Evolutionary conservation across 2,888 invertebrate species (phyloP), one percentile per base, ranked within the genome.

Genomic region (Criorhina ranunculi): DNA sequence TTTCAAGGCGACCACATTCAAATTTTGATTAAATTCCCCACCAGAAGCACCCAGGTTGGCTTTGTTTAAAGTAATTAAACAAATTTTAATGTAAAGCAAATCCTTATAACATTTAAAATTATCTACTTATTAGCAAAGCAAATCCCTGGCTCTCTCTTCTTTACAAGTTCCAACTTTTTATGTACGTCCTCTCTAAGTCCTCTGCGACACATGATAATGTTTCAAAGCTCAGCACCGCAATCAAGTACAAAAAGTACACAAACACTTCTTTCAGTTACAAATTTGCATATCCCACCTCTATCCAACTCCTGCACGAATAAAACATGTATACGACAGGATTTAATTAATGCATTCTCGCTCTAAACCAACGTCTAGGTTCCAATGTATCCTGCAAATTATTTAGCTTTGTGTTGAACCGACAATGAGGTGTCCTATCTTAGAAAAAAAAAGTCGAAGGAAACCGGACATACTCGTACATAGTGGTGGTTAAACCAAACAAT

Each of bases 371-470:
- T 37, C 15, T 11, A 5, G 19, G 17, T 53, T 53, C 35, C n/a
- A 51, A 24, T 35, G 53, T 40, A 69, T 53, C 15, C 44, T 77
- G 42, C 31, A 69, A 53, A 77, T 69, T 44, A 77, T 53, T 69
- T 53, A 44, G 53, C 35, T 44, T 19, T 59, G 77, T 77, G 60
- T 60, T 60, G 53, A 55, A 60, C 77, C 77, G 44, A 77, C 60
- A 77, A 77, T 59, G 67, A 69, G 60, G 60, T 69, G 69, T 37
- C 44, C 35, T 42, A 33, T 12, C 15, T 42, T 17, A 12, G 1
- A n/a, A 11, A 17, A 49, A 42, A 24, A 0, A 19, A n/a, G n/a
- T n/a, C n/a, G 6, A 59, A 46, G 29, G 9, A 15, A 51, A 59
- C 31, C 17, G 35, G n/a, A 19, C 12, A 29, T 5, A 6, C 57